Conservation (phyloP, 2,113 vertebrate genomes). For the Mola mola region DNA sequence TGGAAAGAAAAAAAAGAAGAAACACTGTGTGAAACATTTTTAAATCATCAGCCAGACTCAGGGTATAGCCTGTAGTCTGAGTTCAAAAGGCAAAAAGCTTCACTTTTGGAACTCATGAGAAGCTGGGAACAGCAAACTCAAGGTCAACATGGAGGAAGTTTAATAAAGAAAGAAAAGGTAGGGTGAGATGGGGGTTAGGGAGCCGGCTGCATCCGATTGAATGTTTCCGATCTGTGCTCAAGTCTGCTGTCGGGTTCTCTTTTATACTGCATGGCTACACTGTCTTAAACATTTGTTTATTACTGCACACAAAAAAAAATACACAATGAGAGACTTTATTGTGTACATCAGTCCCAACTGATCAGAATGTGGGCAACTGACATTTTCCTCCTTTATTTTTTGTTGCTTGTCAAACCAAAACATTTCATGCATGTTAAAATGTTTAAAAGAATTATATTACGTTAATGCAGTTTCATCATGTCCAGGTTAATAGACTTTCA, state of each 20-base stretch:
- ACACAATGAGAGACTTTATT: no score
- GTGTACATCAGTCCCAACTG: no score
- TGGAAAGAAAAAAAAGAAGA: constrained; percentile 2
- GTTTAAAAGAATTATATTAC: no score
- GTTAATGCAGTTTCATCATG: no score
- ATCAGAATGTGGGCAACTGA: no score
- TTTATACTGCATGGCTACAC: constrained; percentile 3
- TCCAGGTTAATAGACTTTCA: no score
- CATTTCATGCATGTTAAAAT: no score
- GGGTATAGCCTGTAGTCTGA: constrained; percentile 34
- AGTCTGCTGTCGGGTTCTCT: constrained; percentile 14
- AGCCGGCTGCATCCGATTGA: constrained; percentile 55
- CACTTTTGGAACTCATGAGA: constrained; percentile 30
- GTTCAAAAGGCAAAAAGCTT: constrained; percentile 57
- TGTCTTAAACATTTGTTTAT: constrained; percentile 27
- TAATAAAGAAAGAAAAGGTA: constrained; percentile 64
- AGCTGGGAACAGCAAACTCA: constrained; percentile 47
- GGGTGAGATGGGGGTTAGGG: constrained; percentile 3
- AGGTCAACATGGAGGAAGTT: constrained; percentile 70
- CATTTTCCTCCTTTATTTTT: not conserved
- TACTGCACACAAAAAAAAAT: no score
- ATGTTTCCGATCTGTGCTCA: constrained; percentile 69
- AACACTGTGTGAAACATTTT: constrained; percentile 36
- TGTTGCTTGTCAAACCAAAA: no score
- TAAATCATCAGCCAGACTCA: constrained; percentile 39